Conservation (phyloP, 2,888 invertebrate species). For the Dastarcus helophoroides region DNA sequence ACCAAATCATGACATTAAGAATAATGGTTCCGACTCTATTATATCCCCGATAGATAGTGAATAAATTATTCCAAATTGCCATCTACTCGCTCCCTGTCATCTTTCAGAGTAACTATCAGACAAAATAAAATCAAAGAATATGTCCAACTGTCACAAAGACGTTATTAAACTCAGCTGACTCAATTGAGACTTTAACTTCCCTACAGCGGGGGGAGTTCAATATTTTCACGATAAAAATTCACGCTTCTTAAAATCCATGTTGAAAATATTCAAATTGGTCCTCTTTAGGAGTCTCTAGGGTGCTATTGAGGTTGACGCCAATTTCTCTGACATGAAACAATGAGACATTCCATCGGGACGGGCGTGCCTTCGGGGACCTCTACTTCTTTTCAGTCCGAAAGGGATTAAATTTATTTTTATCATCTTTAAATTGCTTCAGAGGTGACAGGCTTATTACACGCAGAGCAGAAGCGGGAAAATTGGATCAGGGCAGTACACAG, state of each 20-base stretch:
- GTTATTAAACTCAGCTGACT: no score
- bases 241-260: constrained; percentile 44
- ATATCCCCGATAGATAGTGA: constrained; percentile 10
- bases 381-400: constrained; percentile 26
- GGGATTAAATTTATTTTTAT: constrained; percentile 29
- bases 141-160: no score
- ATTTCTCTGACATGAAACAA: constrained; percentile 42
- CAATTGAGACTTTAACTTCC: no score
- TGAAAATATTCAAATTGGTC: constrained; percentile 45
- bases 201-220: no score
- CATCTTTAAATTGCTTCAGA: constrained; percentile 21
- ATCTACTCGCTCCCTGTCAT: background rate
- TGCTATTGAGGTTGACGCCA: constrained; percentile 42
- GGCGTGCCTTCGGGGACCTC: constrained; percentile 25
- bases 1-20: constrained; percentile 22
- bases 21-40: constrained; percentile 16
- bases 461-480: no score
- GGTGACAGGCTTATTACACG: no score
- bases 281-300: constrained; percentile 38
- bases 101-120: background rate
- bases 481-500: no score
- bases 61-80: constrained; percentile 11
- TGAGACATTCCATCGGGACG: constrained; percentile 31
- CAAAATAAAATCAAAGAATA: background rate
- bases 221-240: constrained; percentile 39